Evolutionary conservation across 2,113 vertebrate species (phyloP).

Genomic region (Otus sunia): DNA sequence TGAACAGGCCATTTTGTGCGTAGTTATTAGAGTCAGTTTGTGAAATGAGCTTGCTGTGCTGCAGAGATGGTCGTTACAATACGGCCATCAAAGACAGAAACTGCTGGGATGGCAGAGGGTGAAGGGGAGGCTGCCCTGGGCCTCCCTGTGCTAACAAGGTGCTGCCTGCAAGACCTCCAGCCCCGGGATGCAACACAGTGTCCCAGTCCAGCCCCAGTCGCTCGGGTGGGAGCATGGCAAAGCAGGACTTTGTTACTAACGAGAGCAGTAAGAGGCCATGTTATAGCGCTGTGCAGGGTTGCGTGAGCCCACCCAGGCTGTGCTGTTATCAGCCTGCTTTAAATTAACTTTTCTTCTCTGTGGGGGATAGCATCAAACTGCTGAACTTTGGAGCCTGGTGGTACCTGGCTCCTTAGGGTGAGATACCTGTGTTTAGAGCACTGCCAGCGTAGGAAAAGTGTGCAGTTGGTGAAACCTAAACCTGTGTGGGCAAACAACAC

Average conservation of each 20-base stretch:
- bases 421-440: neutral
- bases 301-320: neutral
- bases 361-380: neutral
- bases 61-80: neutral
- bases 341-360: neutral
- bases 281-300: neutral
- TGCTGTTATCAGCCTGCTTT: neutral
- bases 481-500: neutral
- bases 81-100: neutral
- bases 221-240: neutral
- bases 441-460: fast-evolving
- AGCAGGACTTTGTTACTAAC: neutral
- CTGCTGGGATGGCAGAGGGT: fast-evolving
- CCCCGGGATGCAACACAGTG: fast-evolving
- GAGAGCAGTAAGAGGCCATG: no score
- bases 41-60: neutral
- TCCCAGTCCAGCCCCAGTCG: neutral
- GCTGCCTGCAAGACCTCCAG: neutral
- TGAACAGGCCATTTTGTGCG: neutral
- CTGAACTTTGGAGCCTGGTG: neutral
- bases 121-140: neutral
- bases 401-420: neutral
- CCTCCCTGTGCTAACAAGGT: neutral
- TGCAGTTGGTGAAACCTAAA: neutral
- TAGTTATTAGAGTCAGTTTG: neutral